Evolutionary conservation across 2,888 invertebrate genomes (phyloP).

Genomic region (Daptonema setosum): DNA sequence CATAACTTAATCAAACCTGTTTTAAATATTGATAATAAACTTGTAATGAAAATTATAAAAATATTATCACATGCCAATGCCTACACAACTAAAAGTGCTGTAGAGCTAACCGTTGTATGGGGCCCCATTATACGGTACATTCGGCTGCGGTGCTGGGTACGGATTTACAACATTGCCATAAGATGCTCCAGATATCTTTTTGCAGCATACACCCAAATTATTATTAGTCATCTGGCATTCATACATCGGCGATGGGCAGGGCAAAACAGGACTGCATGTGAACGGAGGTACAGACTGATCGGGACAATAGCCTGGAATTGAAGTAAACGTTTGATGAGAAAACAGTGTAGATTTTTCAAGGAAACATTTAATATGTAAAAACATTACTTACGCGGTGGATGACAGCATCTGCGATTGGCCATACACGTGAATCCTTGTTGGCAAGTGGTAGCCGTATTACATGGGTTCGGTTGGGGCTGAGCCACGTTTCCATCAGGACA

Average conservation of each 20-base stretch:
- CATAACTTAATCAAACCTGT: no score
- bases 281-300: background rate
- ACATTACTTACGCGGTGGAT: background rate
- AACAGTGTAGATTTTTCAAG: background rate
- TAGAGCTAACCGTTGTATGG: no score
- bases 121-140: no score
- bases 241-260: background rate
- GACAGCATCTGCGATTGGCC: conserved; percentile 1
- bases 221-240: background rate
- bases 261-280: background rate
- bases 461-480: background rate
- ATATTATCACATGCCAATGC: no score
- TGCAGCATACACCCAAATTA: no score
- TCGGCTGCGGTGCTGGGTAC: no score
- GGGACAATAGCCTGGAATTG: conserved; percentile 3
- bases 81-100: no score
- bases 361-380: background rate
- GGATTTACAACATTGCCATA: no score
- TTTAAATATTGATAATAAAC: no score
- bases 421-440: conserved; percentile 2
- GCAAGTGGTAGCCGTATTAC: background rate
- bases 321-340: background rate
- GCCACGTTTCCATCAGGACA: conserved; percentile 4
- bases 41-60: no score
- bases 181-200: no score